phyloP scores from a whole-genome alignment of 2,797 vertebrate genomes.

The Pseudochirops cupreus region DNA sequence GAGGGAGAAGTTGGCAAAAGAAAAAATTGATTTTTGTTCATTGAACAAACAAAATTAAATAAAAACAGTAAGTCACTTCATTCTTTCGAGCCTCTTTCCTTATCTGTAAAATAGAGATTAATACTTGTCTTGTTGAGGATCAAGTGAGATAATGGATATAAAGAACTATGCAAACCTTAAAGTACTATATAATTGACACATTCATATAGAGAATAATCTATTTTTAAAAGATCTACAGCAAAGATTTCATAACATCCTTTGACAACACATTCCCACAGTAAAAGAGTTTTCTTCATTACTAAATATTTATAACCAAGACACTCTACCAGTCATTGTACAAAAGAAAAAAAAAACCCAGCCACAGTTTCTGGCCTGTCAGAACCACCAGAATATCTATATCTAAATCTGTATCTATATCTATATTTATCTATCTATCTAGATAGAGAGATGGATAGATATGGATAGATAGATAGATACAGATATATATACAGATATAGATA shows the following conservation, averaged over 20 bases:
- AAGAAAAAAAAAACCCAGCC: background rate
- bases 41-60: background rate
- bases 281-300: constrained; percentile 44
- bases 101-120: background rate
- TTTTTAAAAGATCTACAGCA: constrained; percentile 10
- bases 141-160: background rate
- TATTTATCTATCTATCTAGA: too few species aligned
- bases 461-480: too few species aligned
- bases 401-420: too few species aligned
- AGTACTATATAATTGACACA: too few species aligned
- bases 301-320: background rate
- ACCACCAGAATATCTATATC: background rate
- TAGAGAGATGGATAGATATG: too few species aligned
- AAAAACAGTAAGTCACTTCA: background rate
- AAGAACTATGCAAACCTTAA: background rate
- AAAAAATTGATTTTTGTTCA: background rate
- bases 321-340: background rate
- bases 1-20: background rate
- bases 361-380: background rate
- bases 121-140: background rate
- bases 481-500: too few species aligned
- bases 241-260: background rate
- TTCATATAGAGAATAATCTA: background rate
- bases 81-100: background rate
- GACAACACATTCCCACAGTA: constrained; percentile 10